Base-by-base conservation (phyloP, 2,888 invertebrate genomes). In the Eupithecia subumbrata region DNA sequence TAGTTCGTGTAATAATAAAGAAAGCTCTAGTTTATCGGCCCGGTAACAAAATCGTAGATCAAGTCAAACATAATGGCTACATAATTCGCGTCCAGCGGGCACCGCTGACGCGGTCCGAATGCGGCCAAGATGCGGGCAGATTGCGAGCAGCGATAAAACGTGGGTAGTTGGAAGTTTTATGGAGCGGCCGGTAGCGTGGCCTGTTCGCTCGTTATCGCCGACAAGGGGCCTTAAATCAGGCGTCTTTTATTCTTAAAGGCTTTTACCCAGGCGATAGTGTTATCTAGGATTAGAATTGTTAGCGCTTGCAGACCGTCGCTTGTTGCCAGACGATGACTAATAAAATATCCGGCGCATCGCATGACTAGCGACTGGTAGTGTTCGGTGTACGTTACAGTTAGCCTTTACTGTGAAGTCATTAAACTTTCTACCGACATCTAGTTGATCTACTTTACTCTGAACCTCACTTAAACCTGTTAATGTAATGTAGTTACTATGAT, bases 141-240 rank as follows among this genome's bases (percentile, higher is more conserved):
- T 92, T 88, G 87, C 85, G 82, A 88, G 84, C 84, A 83, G 82
- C 89, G 91, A 91, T 91, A 90, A 90, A 89, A 88, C 85, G 89
- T 87, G 89, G 90, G 89, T 91, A 90, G 90, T 90, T 87, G 87
- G 84, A 87, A 90, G 89, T 91, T 92, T 93, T 92, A 93, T 92
- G 88, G 88, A 88, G 88, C 86, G 88, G 86, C 87, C 89, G 87
- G 89, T 89, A 87, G 89, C 88, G 85, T 84, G 86, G 89, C 87
- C 88, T 89, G 91, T 89, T 90, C 89, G 86, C 89, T 88, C 90
- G 92, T 92, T 94, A 94, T 94, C 94, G 90, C 88, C 89, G 88
- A 85, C 89, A 84, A 85, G 89, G 87, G 88, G 90, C 90, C 86
- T 88, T 92, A 91, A 93, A 93, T 93, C 93, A 93, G 89, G 81